Evolutionary conservation across 2,113 vertebrate species (phyloP).

Genomic region (Prinia subflava): DNA sequence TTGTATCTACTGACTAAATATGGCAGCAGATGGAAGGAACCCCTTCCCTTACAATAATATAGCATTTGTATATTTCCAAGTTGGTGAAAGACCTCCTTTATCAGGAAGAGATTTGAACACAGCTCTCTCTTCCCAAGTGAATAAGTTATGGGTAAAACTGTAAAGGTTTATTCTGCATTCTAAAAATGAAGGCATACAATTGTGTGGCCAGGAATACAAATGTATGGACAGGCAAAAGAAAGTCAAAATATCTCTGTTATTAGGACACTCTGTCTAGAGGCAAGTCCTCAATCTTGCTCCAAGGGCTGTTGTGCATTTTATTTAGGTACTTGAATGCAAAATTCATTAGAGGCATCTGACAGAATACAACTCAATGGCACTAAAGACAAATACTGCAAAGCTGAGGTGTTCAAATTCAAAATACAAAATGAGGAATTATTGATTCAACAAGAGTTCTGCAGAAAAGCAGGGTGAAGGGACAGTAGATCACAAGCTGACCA

Average conservation of each 20-base stretch:
- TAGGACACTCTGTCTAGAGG: neutral
- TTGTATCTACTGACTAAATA: neutral
- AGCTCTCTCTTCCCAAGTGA: neutral
- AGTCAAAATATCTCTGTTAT: neutral
- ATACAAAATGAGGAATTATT: neutral
- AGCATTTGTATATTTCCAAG: neutral
- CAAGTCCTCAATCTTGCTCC: neutral
- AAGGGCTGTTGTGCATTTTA: neutral
- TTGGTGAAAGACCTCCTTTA: neutral
- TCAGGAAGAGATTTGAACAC: neutral
- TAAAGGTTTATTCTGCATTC: neutral
- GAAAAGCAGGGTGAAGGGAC: neutral
- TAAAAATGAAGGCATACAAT: neutral
- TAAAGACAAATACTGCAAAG: neutral
- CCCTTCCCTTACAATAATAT: neutral
- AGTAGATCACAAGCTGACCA: neutral
- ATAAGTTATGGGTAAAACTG: neutral
- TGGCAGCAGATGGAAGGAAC: neutral
- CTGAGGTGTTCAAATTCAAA: slow-evolving; percentile 1
- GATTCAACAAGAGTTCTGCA: neutral
- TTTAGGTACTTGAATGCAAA: neutral
- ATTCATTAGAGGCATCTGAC: neutral
- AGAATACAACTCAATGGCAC: neutral
- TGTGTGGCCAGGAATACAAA: neutral
- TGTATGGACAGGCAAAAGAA: neutral